Percentiles rank a stretch among this genome's conserved stretches.
phyloP scores from a whole-genome alignment of 2,888 invertebrate genomes.

The Aleiodes alternator region DNA sequence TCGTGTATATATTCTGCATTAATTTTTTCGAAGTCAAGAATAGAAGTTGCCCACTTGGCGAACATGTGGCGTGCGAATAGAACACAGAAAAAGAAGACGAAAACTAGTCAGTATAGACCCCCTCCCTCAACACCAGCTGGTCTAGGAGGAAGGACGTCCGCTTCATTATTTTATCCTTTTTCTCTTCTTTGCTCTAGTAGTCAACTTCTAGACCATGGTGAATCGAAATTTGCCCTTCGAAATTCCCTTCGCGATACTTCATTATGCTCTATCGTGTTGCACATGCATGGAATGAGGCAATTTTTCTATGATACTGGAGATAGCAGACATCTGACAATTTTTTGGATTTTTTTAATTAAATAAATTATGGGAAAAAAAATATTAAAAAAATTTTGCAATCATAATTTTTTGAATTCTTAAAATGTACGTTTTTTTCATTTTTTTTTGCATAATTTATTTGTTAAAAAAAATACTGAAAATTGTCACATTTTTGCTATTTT shows the following conservation, averaged over 20 bases:
- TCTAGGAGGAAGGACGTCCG: conserved; percentile 68
- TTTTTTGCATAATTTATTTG: too few relatives aligned
- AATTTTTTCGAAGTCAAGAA: conserved; percentile 60
- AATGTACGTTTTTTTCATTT: too few relatives aligned
- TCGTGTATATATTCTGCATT: conserved; percentile 65
- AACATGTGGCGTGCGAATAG: conserved; percentile 75
- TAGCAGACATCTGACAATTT: too few relatives aligned
- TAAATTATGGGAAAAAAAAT: too few relatives aligned
- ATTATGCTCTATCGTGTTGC: background rate
- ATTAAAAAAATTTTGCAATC: too few relatives aligned
- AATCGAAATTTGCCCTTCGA: conserved; percentile 2
- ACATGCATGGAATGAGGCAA: too few relatives aligned
- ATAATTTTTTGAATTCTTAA: too few relatives aligned
- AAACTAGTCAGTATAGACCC: conserved; percentile 50
- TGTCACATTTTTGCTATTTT: too few relatives aligned
- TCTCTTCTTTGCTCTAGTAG: conserved; percentile 36
- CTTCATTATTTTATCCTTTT: conserved; percentile 54
- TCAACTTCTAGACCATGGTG: conserved; percentile 1
- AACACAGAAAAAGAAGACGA: conserved; percentile 53
- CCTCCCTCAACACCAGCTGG: conserved; percentile 69
- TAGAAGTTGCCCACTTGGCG: conserved; percentile 58
- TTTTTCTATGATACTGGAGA: too few relatives aligned
- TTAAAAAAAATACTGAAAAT: too few relatives aligned
- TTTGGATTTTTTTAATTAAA: too few relatives aligned
- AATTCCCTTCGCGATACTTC: background rate